These are phyloP conservation scores for Ephydatia muelleri DNA, from an alignment of 37 sponge, comb jelly and placozoan species.

Conservation along the genomic window DNA sequence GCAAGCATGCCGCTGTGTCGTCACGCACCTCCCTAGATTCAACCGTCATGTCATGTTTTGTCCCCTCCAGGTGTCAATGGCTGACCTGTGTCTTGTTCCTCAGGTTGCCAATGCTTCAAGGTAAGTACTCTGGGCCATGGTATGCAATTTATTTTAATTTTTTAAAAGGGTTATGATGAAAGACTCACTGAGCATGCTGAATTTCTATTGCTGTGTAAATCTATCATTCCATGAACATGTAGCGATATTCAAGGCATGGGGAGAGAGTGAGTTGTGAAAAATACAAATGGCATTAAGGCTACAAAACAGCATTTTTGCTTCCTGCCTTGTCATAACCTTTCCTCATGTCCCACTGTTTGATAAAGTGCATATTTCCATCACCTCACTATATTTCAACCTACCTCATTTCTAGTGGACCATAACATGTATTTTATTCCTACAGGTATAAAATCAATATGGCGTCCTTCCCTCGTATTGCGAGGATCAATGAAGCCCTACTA, in stretches of 20 bases:
- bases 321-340: not conserved
- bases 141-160: too few relatives aligned
- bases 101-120: constrained; percentile 94
- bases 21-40: constrained; percentile 3
- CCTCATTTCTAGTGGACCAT: not conserved
- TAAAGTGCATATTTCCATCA: not conserved
- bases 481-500: constrained; percentile 70
- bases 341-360: not conserved
- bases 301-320: not conserved
- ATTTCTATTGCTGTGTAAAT: too few relatives aligned
- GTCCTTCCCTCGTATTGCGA: constrained; percentile 76
- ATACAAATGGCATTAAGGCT: not conserved
- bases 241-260: too few relatives aligned
- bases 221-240: too few relatives aligned
- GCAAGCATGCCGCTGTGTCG: not conserved
- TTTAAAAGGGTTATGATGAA: too few relatives aligned
- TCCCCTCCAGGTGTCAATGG: constrained; percentile 84
- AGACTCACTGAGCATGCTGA: too few relatives aligned
- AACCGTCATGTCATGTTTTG: not conserved
- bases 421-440: not conserved
- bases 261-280: too few relatives aligned
- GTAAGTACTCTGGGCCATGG: constrained; percentile 23
- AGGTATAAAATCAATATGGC: constrained; percentile 92
- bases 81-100: constrained; percentile 91
- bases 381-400: not conserved